These are phyloP conservation scores for Motacilla tschutschensis DNA, from an alignment of 2,113 vertebrate species.

Conservation along the genomic window DNA sequence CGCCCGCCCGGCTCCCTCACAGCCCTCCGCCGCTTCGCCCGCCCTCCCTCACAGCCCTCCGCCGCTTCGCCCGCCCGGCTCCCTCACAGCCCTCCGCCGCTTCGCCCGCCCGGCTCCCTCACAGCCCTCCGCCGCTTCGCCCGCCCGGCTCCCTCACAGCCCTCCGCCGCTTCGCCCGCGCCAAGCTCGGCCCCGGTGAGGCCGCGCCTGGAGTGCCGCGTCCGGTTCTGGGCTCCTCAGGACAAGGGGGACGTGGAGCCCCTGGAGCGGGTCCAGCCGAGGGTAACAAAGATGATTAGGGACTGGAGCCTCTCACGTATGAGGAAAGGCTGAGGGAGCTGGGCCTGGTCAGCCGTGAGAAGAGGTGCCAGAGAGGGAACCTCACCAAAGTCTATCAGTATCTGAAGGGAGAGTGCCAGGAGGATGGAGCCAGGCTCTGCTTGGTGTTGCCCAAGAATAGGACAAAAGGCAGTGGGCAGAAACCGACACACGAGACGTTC, in stretches of 20 bases:
- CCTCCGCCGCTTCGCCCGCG: no score
- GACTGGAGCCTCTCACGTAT: not conserved
- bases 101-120: no score
- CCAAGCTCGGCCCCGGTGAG: no score
- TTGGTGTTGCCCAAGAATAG: fast-evolving
- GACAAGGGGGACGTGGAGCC: not conserved
- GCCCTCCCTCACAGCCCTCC: no score
- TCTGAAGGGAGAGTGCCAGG: not conserved
- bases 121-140: no score
- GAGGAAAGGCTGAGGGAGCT: not conserved
- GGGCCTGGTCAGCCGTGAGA: not conserved
- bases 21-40: no score
- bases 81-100: no score
- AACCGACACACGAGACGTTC: not conserved
- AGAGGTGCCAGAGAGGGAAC: not conserved
- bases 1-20: no score
- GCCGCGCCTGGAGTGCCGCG: not conserved
- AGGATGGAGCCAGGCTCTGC: not conserved
- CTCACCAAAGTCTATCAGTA: not conserved
- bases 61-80: no score
- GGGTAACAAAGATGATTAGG: not conserved
- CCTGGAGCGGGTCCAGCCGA: not conserved
- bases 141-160: no score
- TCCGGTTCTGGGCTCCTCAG: not conserved
- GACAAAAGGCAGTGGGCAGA: not conserved